Evolutionary conservation across 2,888 invertebrate species (phyloP).

Genomic region (Acrobasis suavella): DNA sequence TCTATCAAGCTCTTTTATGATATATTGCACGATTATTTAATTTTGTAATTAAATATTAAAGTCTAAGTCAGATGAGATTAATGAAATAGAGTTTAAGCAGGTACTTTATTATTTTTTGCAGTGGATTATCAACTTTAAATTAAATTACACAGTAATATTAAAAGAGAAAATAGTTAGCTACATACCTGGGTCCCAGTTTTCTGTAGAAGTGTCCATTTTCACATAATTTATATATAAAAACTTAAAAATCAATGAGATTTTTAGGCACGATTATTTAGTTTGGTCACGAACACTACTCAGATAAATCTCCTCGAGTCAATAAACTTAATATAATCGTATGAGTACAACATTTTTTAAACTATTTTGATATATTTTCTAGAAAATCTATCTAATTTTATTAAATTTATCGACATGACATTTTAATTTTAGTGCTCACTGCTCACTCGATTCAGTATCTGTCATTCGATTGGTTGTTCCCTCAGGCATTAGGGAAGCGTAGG

Average conservation of each 20-base stretch:
- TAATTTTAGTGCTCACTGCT: slow-evolving; percentile 1
- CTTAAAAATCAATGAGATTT: not conserved
- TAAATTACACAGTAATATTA: too few relatives aligned
- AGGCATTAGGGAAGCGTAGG: not conserved
- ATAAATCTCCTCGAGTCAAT: not conserved
- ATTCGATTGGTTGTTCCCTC: not conserved
- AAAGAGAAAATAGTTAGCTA: slow-evolving; percentile 17
- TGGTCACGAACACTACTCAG: not conserved
- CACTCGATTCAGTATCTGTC: not conserved
- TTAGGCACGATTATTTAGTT: not conserved
- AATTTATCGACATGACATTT: not conserved
- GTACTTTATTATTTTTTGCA: too few relatives aligned
- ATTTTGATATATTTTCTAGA: not conserved
- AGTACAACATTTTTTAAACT: not conserved
- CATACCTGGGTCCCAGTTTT: slow-evolving; percentile 75
- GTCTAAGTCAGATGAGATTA: too few relatives aligned
- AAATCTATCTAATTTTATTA: not conserved
- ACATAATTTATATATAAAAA: slow-evolving; percentile 34
- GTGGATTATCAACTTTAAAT: too few relatives aligned
- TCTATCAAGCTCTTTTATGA: too few relatives aligned
- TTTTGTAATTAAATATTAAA: too few relatives aligned
- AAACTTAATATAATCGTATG: not conserved
- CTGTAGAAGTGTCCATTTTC: slow-evolving; percentile 62
- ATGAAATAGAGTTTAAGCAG: too few relatives aligned
- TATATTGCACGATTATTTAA: too few relatives aligned